Evolutionary conservation across 2,113 vertebrate genomes (phyloP).

Genomic region (Gallinago undulata): DNA sequence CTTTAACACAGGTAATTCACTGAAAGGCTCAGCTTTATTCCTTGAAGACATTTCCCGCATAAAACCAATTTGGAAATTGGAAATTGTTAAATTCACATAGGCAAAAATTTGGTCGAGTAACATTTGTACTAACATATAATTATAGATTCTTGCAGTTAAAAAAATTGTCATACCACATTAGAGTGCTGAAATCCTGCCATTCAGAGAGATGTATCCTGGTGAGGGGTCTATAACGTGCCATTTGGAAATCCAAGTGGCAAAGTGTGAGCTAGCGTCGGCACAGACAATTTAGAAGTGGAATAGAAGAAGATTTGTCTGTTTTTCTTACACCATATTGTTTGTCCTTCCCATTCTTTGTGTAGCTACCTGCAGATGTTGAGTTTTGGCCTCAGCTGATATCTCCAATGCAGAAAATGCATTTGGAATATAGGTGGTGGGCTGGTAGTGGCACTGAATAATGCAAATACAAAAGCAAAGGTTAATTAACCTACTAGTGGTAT

Average conservation of each 20-base stretch:
- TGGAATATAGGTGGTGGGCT: not conserved
- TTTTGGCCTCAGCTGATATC: not conserved
- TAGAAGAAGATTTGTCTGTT: not conserved
- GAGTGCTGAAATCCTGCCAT: not conserved
- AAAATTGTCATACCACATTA: not conserved
- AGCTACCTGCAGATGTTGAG: not conserved
- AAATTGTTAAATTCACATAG: not conserved
- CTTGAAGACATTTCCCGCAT: not conserved
- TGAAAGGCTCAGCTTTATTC: not conserved
- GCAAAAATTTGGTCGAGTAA: not conserved
- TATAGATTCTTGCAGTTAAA: not conserved
- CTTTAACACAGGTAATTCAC: not conserved
- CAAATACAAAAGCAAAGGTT: not conserved
- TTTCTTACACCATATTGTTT: not conserved
- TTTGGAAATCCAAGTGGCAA: not conserved
- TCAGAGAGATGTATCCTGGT: not conserved
- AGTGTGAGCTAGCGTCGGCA: not conserved
- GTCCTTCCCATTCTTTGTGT: not conserved
- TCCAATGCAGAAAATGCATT: not conserved
- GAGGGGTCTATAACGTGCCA: not conserved
- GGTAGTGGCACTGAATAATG: not conserved
- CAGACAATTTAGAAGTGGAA: not conserved
- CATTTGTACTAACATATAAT: not conserved
- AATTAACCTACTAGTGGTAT: not conserved
- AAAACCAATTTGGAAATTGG: not conserved